Percentiles rank a stretch among this genome's conserved stretches.
Conservation (phyloP, 2,113 vertebrate species). For the Grantiella picta region DNA sequence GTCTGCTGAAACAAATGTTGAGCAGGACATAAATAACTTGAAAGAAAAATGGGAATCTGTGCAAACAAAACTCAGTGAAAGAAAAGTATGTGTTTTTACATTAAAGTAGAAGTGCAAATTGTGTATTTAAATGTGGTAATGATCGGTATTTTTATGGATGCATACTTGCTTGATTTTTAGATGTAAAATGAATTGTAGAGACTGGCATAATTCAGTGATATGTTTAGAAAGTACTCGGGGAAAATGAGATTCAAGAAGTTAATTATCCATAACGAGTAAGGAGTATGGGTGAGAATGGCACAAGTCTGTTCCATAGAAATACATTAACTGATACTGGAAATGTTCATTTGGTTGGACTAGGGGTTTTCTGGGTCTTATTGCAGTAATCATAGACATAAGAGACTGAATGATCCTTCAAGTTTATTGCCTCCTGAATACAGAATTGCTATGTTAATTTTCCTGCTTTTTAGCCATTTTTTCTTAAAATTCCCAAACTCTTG, state of each 20-base stretch:
- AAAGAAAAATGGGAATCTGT: constrained; percentile 93
- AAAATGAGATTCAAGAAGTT: background rate
- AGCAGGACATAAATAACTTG: constrained; percentile 90
- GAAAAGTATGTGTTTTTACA: constrained; percentile 80
- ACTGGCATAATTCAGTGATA: background rate
- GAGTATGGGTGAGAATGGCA: background rate
- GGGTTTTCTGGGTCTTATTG: background rate
- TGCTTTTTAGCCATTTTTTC: background rate
- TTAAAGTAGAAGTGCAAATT: background rate
- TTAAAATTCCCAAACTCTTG: background rate
- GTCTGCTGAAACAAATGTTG: constrained; percentile 86
- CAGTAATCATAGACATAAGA: background rate
- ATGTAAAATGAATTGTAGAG: background rate
- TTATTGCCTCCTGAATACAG: background rate
- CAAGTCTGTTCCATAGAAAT: background rate
- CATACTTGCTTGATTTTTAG: background rate
- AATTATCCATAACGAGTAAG: background rate
- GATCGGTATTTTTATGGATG: background rate
- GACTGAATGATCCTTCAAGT: background rate
- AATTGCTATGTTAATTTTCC: background rate
- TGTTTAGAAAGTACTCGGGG: background rate
- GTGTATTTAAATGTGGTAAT: background rate
- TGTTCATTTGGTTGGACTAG: background rate
- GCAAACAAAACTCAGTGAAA: constrained; percentile 87
- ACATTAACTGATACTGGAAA: background rate